These are phyloP conservation scores for Coelogynopora nodosa DNA, from an alignment of 2,888 invertebrate genomes.

Conservation along the genomic window DNA sequence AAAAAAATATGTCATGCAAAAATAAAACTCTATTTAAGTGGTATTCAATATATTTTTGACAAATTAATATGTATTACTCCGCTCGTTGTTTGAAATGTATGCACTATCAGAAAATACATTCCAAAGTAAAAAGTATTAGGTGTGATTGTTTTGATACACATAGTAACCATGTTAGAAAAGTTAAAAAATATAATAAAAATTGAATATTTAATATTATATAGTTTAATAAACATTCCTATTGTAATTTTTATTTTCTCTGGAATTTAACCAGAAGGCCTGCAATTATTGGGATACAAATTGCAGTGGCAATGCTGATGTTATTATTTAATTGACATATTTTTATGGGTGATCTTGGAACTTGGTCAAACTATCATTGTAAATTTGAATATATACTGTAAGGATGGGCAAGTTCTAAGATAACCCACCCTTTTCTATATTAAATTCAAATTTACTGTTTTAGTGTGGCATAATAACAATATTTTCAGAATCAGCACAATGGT, in stretches of 20 bases:
- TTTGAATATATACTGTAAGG: too few species aligned
- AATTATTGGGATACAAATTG: slow-evolving; percentile 24
- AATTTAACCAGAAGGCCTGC: neutral
- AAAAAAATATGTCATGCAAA: neutral
- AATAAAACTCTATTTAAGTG: neutral
- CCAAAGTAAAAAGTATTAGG: neutral
- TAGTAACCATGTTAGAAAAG: neutral
- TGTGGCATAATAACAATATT: too few species aligned
- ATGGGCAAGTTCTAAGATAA: too few species aligned
- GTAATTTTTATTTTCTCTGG: neutral
- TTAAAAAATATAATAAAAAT: neutral
- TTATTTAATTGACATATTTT: too few species aligned
- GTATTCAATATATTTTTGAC: neutral
- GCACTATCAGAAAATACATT: neutral
- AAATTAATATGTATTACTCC: neutral
- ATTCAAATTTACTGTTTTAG: too few species aligned
- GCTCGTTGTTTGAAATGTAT: neutral
- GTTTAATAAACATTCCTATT: neutral
- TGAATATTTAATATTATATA: neutral
- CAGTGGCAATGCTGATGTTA: slow-evolving; percentile 5
- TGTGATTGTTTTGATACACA: neutral
- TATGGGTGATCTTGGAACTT: too few species aligned
- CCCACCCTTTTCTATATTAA: too few species aligned
- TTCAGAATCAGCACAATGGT: too few species aligned
- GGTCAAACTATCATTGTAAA: too few species aligned